These are phyloP conservation scores for Ceratotherium simum DNA, from an alignment of 2,113 vertebrate genomes.

Conservation along the genomic window DNA sequence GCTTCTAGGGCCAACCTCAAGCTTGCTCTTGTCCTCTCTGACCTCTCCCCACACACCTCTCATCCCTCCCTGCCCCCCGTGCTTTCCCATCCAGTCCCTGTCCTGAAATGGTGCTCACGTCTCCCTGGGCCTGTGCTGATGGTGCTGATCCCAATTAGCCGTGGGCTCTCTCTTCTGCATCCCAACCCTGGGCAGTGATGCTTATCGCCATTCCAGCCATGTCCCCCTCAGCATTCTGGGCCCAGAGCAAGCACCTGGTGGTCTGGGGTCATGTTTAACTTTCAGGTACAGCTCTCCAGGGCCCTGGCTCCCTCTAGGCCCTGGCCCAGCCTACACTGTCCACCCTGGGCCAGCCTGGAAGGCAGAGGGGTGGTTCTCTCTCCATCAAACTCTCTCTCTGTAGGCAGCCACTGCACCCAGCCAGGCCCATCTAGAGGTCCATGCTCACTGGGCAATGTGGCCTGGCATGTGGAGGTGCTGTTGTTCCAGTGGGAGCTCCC, in stretches of 20 bases:
- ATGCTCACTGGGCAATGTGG: not conserved
- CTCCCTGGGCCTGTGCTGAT: not conserved
- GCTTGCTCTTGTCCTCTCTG: not conserved
- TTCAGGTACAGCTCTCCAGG: not conserved
- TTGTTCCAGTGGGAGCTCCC: not conserved
- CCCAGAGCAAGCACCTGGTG: not conserved
- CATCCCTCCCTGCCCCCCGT: no score
- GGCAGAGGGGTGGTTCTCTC: not conserved
- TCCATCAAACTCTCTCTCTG: not conserved
- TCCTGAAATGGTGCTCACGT: not conserved
- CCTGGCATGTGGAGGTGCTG: not conserved
- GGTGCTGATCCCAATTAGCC: not conserved
- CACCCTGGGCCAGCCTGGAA: not conserved
- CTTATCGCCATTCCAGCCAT: not conserved
- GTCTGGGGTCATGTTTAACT: not conserved
- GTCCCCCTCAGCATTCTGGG: not conserved
- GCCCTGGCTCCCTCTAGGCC: not conserved
- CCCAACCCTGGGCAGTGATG: not conserved
- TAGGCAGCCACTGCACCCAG: not conserved
- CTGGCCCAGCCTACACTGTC: not conserved
- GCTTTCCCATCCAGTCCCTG: not conserved
- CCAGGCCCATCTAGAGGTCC: not conserved
- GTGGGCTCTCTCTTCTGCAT: not conserved
- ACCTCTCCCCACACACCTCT: not conserved
- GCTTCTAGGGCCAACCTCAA: not conserved